Base-by-base conservation (phyloP, 2,113 vertebrate genomes). In the Accipiter virgatus region DNA sequence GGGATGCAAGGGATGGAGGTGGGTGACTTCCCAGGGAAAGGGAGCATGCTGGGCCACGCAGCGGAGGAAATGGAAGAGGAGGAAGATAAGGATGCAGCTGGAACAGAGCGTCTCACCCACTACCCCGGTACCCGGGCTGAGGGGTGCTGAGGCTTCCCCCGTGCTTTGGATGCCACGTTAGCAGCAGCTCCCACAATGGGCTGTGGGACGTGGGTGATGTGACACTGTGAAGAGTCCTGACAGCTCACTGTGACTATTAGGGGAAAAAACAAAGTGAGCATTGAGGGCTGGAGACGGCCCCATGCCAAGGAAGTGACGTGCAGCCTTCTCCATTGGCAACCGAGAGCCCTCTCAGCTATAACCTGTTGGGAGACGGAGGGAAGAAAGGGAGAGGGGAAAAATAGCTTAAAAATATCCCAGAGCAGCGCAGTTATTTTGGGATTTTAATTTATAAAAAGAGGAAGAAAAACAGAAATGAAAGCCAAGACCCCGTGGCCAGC, bases 361-460 rank as follows among this genome's bases (percentile, higher is more conserved):
- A 71, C 42, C 91, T 89, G 77, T 21, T 34, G 62, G 91, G 93
- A 83, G 85, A 87, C 15, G 83, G 8, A 40, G 55, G 55, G 77
- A 47, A 87, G 92, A 88, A 88, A 94, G 52, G 70, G 50, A 71
- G 17, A 67, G 6, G 25, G 27, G 22, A n/a, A 87, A 80, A 62
- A 18, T 78, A 83, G 84, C 80, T 93, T 88, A 80, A 97, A 96
- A 95, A 96, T 88, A 95, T 93, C 97, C 88, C 82, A 47, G 56
- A 81, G 63, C 88, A 63, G 62, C 31, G 4, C 16, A 20, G 88
- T 82, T 97, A 94, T 96, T 97, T 93, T 65, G 40, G 94, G 90
- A 87, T 78, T 81, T 72, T 72, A 10, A 88, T 84, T 87, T 82
- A 38, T 52, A 80, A 87, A 52, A 87, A 77, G 74, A 74, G 58